Percentiles rank a stretch among this genome's conserved stretches.
Evolutionary conservation across 2,888 invertebrate genomes (phyloP).

Genomic region (Lepidocyrtoides sp.): DNA sequence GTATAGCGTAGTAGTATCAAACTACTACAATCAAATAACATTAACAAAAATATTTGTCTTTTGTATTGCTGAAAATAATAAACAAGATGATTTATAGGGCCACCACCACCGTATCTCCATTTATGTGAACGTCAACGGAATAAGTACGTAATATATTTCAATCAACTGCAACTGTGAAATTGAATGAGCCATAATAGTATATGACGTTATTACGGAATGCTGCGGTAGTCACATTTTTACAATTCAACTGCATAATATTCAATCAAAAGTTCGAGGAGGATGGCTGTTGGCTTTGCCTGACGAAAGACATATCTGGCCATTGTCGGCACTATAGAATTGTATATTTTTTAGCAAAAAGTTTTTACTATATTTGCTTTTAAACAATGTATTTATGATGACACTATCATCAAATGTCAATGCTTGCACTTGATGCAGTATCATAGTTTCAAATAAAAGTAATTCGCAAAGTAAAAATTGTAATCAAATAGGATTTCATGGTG

Average conservation of each 20-base stretch:
- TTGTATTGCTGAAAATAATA: conserved; percentile 39
- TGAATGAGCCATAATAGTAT: neutral
- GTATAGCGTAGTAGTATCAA: too few species aligned
- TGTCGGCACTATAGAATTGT: neutral
- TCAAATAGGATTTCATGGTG: neutral
- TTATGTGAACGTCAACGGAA: conserved; percentile 7
- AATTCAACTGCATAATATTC: neutral
- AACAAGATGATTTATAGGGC: conserved; percentile 52
- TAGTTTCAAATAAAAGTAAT: neutral
- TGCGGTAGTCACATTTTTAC: neutral
- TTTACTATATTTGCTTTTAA: neutral
- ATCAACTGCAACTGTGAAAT: neutral
- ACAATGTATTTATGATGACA: neutral
- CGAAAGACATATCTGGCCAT: neutral
- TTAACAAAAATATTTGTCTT: conserved; percentile 17
- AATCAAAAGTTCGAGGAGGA: conserved; percentile 27
- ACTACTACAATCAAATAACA: neutral
- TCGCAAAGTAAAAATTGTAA: neutral
- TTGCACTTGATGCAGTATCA: neutral
- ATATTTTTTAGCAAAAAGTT: neutral
- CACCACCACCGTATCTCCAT: neutral
- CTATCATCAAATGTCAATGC: neutral
- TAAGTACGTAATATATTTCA: neutral
- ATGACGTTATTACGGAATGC: neutral
- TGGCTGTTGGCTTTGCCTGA: neutral